Evolutionary conservation across 2,113 vertebrate species (phyloP), one percentile per base, ranked within the genome.

Genomic region (Cyanoramphus novaezelandiae): DNA sequence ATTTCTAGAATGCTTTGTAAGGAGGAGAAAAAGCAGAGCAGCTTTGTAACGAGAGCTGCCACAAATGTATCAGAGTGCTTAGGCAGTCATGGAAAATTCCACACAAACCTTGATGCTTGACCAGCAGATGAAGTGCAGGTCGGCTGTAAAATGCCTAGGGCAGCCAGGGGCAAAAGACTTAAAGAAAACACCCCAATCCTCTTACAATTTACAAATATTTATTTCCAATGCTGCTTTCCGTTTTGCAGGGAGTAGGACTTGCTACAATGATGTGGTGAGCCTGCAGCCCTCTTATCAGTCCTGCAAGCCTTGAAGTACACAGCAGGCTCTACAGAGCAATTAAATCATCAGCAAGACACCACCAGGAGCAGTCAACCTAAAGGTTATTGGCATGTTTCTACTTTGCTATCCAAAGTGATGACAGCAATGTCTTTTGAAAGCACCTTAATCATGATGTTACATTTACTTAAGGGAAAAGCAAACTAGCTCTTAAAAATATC

Each of bases 51-150:
- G 90, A 87, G 92, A 95, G 97, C 87, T 94, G 90, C 90, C 95
- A 95, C 96, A 95, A 95, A 94, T 41, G 78, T 86, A 95, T 94
- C 95, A 80, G 94, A 96, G 88, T 92, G 96, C 96, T 91, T 63
- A 97, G 97, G 92, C 96, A 97, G 97, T 96, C 96, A 97, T 97
- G 98, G 98, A 98, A 98, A 98, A 98, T 98, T 98, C 98, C 98
- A 98, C 95, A 83, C 90, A 96, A 97, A 97, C 93, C 96, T 92
- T 92, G 95, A 97, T 92, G 96, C 96, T 96, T 87, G 68, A 93
- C 89, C 94, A 96, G 91, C 86, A 86, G 92, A 96, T 20, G 37
- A 94, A 95, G 92, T 6, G 52, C 93, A 86, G 89, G 92, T 95
- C 53, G 67, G 91, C 95, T 77, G 52, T 62, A 78, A 88, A 96